These are phyloP conservation scores for Limnodromus scolopaceus DNA, from an alignment of 2,797 vertebrate genomes.

Conservation along the genomic window DNA sequence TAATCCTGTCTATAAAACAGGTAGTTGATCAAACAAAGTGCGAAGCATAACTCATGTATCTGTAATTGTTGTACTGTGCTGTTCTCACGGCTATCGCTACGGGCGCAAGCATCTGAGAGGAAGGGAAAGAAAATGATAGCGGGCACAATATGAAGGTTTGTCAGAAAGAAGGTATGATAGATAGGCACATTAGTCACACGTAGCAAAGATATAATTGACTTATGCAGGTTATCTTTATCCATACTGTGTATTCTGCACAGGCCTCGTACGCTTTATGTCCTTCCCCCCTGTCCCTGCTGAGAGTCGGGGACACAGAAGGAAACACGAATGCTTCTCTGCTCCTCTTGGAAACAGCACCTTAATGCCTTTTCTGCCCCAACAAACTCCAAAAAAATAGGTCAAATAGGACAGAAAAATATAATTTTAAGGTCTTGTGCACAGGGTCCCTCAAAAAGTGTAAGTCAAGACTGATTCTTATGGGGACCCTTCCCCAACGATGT, in stretches of 20 bases:
- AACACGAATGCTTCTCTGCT: not conserved
- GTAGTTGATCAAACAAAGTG: not conserved
- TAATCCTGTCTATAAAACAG: constrained; percentile 30
- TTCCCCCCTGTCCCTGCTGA: not conserved
- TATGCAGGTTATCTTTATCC: not conserved
- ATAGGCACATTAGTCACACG: not conserved
- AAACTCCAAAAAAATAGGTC: not conserved
- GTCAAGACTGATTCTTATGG: not conserved
- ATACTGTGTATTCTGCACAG: not conserved
- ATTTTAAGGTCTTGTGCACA: not conserved
- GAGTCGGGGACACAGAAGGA: not conserved
- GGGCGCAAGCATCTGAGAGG: not conserved
- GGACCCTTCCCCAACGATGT: not conserved
- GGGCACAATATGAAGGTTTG: not conserved
- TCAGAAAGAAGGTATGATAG: not conserved
- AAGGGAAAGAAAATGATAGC: not conserved
- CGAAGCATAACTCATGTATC: not conserved
- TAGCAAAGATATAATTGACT: not conserved
- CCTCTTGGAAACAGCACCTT: not conserved
- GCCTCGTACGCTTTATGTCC: not conserved
- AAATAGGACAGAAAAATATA: not conserved
- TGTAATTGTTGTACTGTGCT: not conserved
- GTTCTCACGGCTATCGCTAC: not conserved
- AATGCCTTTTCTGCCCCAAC: not conserved
- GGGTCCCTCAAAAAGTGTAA: not conserved